A percentile compares a stretch with the other conserved stretches of the same genome.
Evolutionary conservation across 2,113 vertebrate species (phyloP).

Genomic region (Telmatochromis brachygnathus): DNA sequence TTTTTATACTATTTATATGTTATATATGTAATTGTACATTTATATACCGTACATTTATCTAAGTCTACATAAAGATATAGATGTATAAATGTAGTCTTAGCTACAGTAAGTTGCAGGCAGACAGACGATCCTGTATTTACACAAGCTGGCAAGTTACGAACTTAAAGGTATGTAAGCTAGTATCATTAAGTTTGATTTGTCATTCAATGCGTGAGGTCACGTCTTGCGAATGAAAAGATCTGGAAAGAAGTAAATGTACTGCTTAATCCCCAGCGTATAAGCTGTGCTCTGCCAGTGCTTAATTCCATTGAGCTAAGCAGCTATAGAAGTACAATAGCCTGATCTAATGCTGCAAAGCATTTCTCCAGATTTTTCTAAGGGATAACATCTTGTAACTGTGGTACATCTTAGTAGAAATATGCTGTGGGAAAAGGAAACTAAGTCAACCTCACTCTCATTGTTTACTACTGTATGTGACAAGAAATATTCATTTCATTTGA

Average conservation of each 20-base stretch:
- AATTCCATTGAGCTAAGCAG: conserved; percentile 27
- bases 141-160: not conserved
- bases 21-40: not conserved
- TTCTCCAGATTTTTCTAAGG: not conserved
- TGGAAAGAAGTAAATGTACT: conserved; percentile 13
- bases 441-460: not conserved
- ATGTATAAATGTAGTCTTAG: not conserved
- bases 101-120: not conserved
- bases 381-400: conserved; percentile 12
- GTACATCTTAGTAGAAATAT: not conserved
- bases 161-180: not conserved
- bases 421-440: not conserved
- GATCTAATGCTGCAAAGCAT: conserved; percentile 12
- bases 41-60: not conserved
- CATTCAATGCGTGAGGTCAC: not conserved
- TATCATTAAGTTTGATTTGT: not conserved
- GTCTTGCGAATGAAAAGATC: conserved; percentile 22
- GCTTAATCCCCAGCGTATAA: conserved; percentile 19
- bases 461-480: not conserved
- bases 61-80: not conserved
- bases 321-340: not conserved
- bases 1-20: not conserved
- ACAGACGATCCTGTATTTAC: not conserved
- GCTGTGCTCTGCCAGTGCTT: not conserved
- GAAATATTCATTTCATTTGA: not conserved